These are phyloP conservation scores for Pterostichus niger DNA, from an alignment of 2,888 invertebrate species.

Conservation along the genomic window DNA sequence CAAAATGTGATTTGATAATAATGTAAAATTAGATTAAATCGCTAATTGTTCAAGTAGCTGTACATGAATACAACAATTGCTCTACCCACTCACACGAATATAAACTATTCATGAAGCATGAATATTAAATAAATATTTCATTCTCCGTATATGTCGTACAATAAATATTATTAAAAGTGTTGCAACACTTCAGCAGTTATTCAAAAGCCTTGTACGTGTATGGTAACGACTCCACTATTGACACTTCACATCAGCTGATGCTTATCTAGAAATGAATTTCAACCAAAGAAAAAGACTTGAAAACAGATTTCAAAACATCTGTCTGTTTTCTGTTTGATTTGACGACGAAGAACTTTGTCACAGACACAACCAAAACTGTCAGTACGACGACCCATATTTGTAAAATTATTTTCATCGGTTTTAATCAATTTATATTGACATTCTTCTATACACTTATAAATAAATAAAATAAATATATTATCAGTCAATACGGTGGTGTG, in stretches of 20 bases:
- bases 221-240: background rate
- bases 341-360: background rate
- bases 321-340: background rate
- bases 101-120: background rate
- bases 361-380: background rate
- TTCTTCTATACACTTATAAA: too few relatives aligned
- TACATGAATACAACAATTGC: background rate
- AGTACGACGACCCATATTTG: too few relatives aligned
- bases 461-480: too few relatives aligned
- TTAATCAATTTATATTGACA: too few relatives aligned
- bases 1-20: conserved; percentile 8
- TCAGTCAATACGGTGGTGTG: too few relatives aligned
- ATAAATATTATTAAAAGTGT: conserved; percentile 6
- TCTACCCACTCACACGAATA: background rate
- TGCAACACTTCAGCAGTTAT: background rate
- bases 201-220: background rate
- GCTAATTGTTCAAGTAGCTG: background rate
- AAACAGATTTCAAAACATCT: background rate
- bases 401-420: too few relatives aligned
- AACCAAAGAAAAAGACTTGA: background rate
- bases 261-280: conserved; percentile 6
- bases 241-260: background rate
- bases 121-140: conserved; percentile 25
- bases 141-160: background rate
- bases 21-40: conserved; percentile 30